These are phyloP conservation scores for Erpornis zantholeuca DNA, from an alignment of 2,113 vertebrate genomes.

Conservation along the genomic window DNA sequence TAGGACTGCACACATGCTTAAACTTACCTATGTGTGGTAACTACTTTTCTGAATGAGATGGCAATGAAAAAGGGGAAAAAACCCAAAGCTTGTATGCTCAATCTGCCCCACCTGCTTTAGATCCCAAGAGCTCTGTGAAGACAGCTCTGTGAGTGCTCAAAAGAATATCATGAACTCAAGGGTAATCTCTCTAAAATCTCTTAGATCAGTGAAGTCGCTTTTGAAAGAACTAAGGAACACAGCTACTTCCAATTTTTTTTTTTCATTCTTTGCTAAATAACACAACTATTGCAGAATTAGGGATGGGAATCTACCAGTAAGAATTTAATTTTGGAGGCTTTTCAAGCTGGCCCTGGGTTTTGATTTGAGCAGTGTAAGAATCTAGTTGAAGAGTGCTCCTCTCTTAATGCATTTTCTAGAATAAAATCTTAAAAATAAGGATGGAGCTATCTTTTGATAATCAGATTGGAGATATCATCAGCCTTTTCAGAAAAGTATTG, in stretches of 20 bases:
- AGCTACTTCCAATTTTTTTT: not conserved
- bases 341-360: not conserved
- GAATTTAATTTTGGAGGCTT: not conserved
- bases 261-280: not conserved
- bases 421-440: not conserved
- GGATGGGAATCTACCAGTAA: not conserved
- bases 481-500: constrained; percentile 10
- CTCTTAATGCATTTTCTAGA: not conserved
- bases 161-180: not conserved
- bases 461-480: not conserved
- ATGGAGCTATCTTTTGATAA: not conserved
- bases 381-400: not conserved
- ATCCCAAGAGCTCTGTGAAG: not conserved
- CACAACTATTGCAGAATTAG: not conserved
- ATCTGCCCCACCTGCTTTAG: not conserved
- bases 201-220: not conserved
- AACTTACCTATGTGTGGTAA: not conserved
- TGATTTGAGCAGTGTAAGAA: not conserved
- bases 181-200: not conserved
- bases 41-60: not conserved
- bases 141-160: not conserved
- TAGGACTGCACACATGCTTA: not conserved
- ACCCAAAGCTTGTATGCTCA: not conserved
- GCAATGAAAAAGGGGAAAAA: not conserved
- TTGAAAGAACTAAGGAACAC: not conserved